Evolutionary conservation across 2,888 invertebrate genomes (phyloP).

Genomic region (Diplazon laetatorius): DNA sequence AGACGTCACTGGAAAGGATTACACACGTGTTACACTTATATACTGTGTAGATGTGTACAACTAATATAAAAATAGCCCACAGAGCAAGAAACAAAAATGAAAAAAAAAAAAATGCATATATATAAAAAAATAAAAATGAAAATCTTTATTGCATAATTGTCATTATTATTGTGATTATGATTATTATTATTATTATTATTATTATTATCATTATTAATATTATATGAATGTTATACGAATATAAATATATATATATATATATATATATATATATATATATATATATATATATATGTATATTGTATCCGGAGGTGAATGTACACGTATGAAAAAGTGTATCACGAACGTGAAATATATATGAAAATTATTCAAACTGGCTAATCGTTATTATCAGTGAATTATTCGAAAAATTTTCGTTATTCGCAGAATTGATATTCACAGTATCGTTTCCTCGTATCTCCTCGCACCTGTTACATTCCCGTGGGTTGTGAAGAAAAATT

Average conservation of each 20-base stretch:
- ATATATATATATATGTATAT: too few relatives aligned
- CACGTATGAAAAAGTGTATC: constrained; percentile 73
- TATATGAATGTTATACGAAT: constrained; percentile 65
- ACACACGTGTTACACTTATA: constrained; percentile 51
- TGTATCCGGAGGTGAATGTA: constrained; percentile 77
- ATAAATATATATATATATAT: constrained; percentile 61
- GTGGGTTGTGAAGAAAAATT: too few relatives aligned
- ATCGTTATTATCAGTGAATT: too few relatives aligned
- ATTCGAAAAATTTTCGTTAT: constrained; percentile 34
- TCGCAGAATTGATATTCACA: too few relatives aligned
- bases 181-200: constrained; percentile 37
- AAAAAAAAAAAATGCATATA: constrained; percentile 48
- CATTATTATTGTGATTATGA: constrained; percentile 38
- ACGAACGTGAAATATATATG: constrained; percentile 69
- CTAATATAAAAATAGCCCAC: constrained; percentile 55
- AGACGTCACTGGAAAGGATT: constrained; percentile 53
- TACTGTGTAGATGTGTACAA: constrained; percentile 61
- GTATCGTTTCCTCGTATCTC: too few relatives aligned
- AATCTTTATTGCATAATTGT: constrained; percentile 56
- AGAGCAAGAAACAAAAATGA: constrained; percentile 34
- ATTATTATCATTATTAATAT: constrained; percentile 50
- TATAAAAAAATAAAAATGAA: constrained; percentile 44
- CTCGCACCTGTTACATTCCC: too few relatives aligned
- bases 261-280: too few relatives aligned
- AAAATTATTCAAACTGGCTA: constrained; percentile 59